A percentile compares a stretch with the other conserved stretches of the same genome.
Evolutionary conservation across 64 coral and sea anemone species (phyloP).

Genomic region (Actinia tenebrosa): DNA sequence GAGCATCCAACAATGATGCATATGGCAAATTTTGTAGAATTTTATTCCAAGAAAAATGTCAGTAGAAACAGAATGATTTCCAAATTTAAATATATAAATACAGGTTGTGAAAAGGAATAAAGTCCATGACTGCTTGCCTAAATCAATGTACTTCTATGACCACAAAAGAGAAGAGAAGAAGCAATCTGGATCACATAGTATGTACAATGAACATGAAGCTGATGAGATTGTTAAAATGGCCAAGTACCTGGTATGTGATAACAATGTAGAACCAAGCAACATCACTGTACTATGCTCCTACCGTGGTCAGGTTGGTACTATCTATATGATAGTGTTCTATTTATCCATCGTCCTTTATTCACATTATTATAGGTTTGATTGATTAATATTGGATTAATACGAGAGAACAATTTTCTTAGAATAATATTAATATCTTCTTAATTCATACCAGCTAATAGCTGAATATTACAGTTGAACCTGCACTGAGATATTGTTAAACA

Average conservation of each 20-base stretch:
- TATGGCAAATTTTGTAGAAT: no score
- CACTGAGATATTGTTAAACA: no score
- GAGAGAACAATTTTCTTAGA: no score
- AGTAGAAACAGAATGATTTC: not conserved
- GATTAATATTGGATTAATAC: no score
- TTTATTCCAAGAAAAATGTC: no score
- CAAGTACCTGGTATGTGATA: conserved; percentile 19
- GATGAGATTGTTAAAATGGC: conserved; percentile 38
- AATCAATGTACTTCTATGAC: conserved; percentile 59
- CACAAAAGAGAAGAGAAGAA: conserved; percentile 44
- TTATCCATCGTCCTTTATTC: not conserved
- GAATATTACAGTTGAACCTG: no score
- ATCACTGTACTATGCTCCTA: conserved; percentile 89
- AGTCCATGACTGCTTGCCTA: not conserved
- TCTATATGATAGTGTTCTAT: no score
- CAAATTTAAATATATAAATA: not conserved
- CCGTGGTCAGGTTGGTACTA: conserved; percentile 68
- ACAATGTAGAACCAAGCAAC: not conserved
- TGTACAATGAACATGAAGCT: conserved; percentile 54
- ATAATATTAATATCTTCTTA: no score
- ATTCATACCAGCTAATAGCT: no score
- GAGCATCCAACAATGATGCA: no score
- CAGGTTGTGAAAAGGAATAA: not conserved
- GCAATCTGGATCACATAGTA: conserved; percentile 46
- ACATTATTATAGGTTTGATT: no score